Evolutionary conservation across 1,140 invertebrate species (phyloP).

Genomic region (Zaprionus tsacasi): DNA sequence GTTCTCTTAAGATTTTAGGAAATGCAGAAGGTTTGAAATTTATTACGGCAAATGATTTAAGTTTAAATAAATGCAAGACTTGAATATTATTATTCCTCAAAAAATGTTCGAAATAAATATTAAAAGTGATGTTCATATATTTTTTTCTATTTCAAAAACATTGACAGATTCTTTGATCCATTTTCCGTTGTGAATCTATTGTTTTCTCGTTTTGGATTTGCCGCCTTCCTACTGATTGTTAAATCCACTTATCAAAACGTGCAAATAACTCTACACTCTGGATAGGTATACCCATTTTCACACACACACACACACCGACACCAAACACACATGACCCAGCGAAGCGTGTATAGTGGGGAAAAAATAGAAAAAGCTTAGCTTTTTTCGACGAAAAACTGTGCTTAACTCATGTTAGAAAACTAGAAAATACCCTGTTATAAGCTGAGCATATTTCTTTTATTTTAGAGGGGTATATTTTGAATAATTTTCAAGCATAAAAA

Average conservation of each 20-base stretch:
- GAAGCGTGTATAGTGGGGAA: conserved; percentile 59
- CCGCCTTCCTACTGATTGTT: conserved; percentile 48
- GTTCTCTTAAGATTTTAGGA: too few relatives aligned
- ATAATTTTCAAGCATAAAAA: too few relatives aligned
- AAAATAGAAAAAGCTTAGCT: conserved; percentile 26
- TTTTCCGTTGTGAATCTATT: not conserved
- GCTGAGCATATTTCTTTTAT: not conserved
- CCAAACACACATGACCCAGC: conserved; percentile 49
- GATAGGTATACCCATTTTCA: conserved; percentile 41
- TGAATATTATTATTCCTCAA: not conserved
- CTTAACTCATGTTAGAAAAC: not conserved
- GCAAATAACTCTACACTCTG: conserved; percentile 73
- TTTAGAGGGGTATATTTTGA: not conserved
- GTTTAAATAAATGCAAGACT: not conserved
- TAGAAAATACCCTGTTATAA: not conserved
- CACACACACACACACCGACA: conserved; percentile 10
- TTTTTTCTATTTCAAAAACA: not conserved
- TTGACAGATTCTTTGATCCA: conserved; percentile 23
- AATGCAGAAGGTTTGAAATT: too few relatives aligned
- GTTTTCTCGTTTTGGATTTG: conserved; percentile 27
- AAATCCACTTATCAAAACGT: conserved; percentile 81
- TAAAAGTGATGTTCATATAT: not conserved
- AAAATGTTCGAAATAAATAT: not conserved
- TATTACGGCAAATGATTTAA: too few relatives aligned
- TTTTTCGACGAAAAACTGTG: conserved; percentile 32